Percentiles rank a stretch among this genome's conserved stretches.
phyloP scores from a whole-genome alignment of 2,797 vertebrate genomes.

The Syncerus caffer region DNA sequence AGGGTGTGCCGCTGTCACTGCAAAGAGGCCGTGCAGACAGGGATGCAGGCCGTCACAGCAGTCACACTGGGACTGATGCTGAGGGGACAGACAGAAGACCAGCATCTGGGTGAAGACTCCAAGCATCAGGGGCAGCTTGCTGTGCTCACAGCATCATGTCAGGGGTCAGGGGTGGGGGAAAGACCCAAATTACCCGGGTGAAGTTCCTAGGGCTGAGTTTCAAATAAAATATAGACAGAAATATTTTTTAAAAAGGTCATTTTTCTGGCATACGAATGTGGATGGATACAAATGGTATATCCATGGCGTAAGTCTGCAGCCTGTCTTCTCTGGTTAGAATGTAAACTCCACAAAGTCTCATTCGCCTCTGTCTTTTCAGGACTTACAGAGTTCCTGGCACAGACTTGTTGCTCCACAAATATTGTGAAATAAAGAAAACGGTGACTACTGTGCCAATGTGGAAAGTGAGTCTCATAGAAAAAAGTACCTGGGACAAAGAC shows the following conservation, averaged over 20 bases:
- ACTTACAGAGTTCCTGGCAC: not conserved
- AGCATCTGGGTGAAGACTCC: not conserved
- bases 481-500: not conserved
- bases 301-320: not conserved
- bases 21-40: not conserved
- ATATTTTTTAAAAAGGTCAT: rapidly evolving
- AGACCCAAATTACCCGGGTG: not conserved
- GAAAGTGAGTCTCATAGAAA: not conserved
- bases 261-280: not conserved
- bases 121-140: not conserved
- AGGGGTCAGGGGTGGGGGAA: not conserved
- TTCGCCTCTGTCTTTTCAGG: not conserved
- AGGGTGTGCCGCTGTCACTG: too few relatives aligned
- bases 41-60: not conserved
- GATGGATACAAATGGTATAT: not conserved
- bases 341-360: not conserved
- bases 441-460: rapidly evolving
- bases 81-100: not conserved
- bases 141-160: not conserved
- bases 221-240: not conserved
- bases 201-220: not conserved
- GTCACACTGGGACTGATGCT: rapidly evolving
- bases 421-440: not conserved
- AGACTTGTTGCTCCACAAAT: not conserved
- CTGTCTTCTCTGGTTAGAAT: not conserved